These are phyloP conservation scores for Meteorus colon DNA, from an alignment of 2,888 invertebrate genomes.

Conservation along the genomic window DNA sequence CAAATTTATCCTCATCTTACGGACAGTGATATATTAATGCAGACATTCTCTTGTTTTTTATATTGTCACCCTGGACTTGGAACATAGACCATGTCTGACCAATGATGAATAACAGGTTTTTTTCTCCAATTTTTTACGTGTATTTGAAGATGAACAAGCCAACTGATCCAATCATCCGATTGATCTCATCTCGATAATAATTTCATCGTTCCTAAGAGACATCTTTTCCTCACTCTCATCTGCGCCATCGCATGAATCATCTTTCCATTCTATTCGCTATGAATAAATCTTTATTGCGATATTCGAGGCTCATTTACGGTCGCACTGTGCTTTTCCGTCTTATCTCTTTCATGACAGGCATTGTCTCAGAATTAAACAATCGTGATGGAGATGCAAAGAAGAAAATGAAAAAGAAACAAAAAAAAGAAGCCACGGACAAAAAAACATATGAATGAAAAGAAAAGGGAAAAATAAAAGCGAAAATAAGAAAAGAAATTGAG, in stretches of 20 bases:
- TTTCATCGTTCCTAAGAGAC: neutral
- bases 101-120: neutral
- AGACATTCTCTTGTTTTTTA: neutral
- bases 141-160: neutral
- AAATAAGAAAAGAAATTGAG: slow-evolving; percentile 41
- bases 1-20: neutral
- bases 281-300: slow-evolving; percentile 1
- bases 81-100: neutral
- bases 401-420: slow-evolving; percentile 13
- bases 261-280: neutral
- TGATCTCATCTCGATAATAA: neutral
- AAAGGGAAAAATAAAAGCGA: slow-evolving; percentile 31
- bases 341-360: neutral
- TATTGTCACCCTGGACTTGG: neutral
- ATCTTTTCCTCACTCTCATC: neutral
- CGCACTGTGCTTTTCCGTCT: too few species aligned
- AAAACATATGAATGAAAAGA: slow-evolving; percentile 20
- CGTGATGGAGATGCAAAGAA: neutral
- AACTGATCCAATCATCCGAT: neutral
- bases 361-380: neutral
- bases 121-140: neutral
- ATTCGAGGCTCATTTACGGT: neutral
- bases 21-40: neutral
- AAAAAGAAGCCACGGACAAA: slow-evolving; percentile 32
- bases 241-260: neutral